Evolutionary conservation across 2,888 invertebrate species (phyloP), one percentile per base, ranked within the genome.

Genomic region (Rhagonycha lutea): DNA sequence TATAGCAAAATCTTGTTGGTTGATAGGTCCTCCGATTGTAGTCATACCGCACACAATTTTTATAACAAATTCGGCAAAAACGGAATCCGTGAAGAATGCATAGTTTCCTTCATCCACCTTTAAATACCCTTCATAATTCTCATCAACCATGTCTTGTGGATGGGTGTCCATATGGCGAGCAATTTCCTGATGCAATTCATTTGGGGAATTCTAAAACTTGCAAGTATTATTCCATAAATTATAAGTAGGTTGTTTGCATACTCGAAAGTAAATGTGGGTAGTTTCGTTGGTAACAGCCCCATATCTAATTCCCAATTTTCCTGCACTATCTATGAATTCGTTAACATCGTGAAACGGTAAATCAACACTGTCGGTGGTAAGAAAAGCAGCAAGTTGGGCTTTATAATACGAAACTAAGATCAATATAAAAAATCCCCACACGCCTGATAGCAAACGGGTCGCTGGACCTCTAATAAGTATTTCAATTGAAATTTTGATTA

Each of bases 391-490:
- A 79, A 97, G 90, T 87, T 97, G 97, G 11, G 97, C 97, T 0
- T 96, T 96, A 85, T 97, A 97, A 0, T 96, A 96, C 0, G 94
- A 92, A 1, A 95, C 94, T 91, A 95, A 94, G 83, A 97, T 96
- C 60, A 97, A 88, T 0, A 95, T 96, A 85, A 97, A 97, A 85
- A 96, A 96, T 94, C 95, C 96, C 96, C 95, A 95, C 84, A 94
- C 93, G 77, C 95, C 94, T 3, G 96, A 97, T 10, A 97, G 93
- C 89, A 96, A 93, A 79, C 97, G 91, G 0, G 97, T 97, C 0
- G 96, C 96, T 14, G 94, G 92, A 5, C 97, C 96, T 83, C 97
- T 96, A 83, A 86, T 87, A 83, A n/a, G n/a, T 1, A n/a, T 47
- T 68, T 68, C 11, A 68, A 18, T 28, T 23, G 14, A 9, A 12